phyloP scores from a whole-genome alignment of 1,140 invertebrate species.

The Carposina sasakii region DNA sequence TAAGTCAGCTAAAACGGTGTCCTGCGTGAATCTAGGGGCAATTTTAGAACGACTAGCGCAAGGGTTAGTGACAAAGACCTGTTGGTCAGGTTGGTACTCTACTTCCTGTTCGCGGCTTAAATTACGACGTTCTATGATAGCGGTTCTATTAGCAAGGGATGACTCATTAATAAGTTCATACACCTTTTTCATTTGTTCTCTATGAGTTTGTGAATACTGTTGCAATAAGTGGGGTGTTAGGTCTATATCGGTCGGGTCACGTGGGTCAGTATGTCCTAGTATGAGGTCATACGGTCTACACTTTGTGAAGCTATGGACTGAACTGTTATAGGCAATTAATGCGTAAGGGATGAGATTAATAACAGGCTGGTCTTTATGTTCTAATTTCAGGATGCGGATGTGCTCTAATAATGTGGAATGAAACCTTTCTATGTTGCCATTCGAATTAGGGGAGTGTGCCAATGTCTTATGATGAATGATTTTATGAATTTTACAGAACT shows the following conservation, averaged over 20 bases:
- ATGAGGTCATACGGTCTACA: conserved; percentile 8
- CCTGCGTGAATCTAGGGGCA: conserved; percentile 1
- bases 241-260: not conserved
- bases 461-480: conserved; percentile 1
- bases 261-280: conserved; percentile 3
- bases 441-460: conserved; percentile 1
- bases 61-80: not conserved
- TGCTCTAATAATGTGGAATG: conserved; percentile 10
- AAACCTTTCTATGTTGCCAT: conserved; percentile 9
- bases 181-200: not conserved
- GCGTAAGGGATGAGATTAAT: conserved; percentile 5
- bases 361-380: not conserved
- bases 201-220: conserved; percentile 1
- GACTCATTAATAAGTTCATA: conserved; percentile 2
- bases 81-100: not conserved
- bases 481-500: conserved; percentile 3
- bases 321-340: conserved; percentile 8
- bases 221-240: not conserved
- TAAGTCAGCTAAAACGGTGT: not conserved
- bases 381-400: conserved; percentile 1
- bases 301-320: conserved; percentile 9
- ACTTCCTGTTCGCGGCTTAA: not conserved
- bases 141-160: conserved; percentile 1
- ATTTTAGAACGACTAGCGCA: not conserved
- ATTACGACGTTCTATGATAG: not conserved